phyloP scores from a whole-genome alignment of 2,888 invertebrate species.

The Hoplodrina ambigua region DNA sequence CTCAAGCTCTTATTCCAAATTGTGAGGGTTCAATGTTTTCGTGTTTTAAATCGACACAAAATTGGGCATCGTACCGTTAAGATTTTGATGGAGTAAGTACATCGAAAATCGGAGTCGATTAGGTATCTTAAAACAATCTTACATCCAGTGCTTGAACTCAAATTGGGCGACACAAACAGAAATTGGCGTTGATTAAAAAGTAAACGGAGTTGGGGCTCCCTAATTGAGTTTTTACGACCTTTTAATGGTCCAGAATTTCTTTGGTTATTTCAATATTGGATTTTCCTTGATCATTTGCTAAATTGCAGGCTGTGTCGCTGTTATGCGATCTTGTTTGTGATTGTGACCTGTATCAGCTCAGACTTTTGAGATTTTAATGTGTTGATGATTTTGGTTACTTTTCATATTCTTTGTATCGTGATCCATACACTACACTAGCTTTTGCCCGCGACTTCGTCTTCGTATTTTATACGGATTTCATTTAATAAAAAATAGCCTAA shows the following conservation, averaged over 20 bases:
- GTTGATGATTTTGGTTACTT: slow-evolving; percentile 14
- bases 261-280: slow-evolving; percentile 39
- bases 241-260: slow-evolving; percentile 58
- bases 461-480: too few relatives aligned
- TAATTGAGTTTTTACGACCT: slow-evolving; percentile 65
- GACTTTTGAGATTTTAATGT: slow-evolving; percentile 17
- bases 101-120: slow-evolving; percentile 34
- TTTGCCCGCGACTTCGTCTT: too few relatives aligned
- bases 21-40: slow-evolving; percentile 32
- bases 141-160: slow-evolving; percentile 24
- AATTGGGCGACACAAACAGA: slow-evolving; percentile 48
- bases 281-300: slow-evolving; percentile 55
- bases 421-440: background rate
- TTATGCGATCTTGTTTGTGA: slow-evolving; percentile 13
- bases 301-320: slow-evolving; percentile 26
- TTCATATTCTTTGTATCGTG: background rate
- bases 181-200: slow-evolving; percentile 57
- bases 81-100: slow-evolving; percentile 30
- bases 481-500: too few relatives aligned
- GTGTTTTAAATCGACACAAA: slow-evolving; percentile 13
- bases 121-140: slow-evolving; percentile 50
- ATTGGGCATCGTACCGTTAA: slow-evolving; percentile 37
- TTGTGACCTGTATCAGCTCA: slow-evolving; percentile 4
- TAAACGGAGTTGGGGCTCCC: slow-evolving; percentile 33
- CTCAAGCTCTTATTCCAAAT: background rate